Percentiles rank a stretch among this genome's conserved stretches.
phyloP scores from a whole-genome alignment of 2,888 invertebrate genomes.

The Synergus laeviventris region DNA sequence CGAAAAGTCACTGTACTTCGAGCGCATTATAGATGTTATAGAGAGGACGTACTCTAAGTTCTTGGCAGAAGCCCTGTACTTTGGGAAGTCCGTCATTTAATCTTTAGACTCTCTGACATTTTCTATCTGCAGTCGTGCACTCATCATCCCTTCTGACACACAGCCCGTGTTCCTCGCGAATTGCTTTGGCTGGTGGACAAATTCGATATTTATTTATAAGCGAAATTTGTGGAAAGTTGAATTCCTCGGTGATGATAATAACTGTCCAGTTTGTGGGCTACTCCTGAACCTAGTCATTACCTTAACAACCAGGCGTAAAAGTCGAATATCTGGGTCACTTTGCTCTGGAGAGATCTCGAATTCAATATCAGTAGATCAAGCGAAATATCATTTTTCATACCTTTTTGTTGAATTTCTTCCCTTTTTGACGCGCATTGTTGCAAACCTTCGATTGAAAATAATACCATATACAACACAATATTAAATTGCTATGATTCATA shows the following conservation, averaged over 20 bases:
- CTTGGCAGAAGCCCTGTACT: constrained; percentile 32
- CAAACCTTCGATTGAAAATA: too few relatives aligned
- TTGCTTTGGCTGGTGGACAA: constrained; percentile 34
- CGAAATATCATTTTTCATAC: not conserved
- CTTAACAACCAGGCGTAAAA: constrained; percentile 25
- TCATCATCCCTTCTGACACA: constrained; percentile 29
- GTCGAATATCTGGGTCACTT: constrained; percentile 31
- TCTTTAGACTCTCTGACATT: constrained; percentile 41
- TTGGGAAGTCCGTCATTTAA: constrained; percentile 14
- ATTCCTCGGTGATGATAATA: constrained; percentile 25
- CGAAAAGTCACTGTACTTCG: constrained; percentile 28
- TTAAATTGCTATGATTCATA: too few relatives aligned
- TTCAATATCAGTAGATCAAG: not conserved
- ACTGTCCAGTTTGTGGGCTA: constrained; percentile 34
- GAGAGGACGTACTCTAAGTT: constrained; percentile 17
- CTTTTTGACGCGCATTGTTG: too few relatives aligned
- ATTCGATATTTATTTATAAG: constrained; percentile 34
- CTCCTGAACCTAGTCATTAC: constrained; percentile 3
- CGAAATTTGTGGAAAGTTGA: constrained; percentile 18
- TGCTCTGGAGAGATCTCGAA: not conserved
- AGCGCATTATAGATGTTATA: constrained; percentile 2
- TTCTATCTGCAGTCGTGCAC: constrained; percentile 31
- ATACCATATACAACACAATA: too few relatives aligned
- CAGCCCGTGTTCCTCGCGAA: not conserved
- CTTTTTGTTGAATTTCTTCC: not conserved